These are phyloP conservation scores for Pandemis heparana DNA, from an alignment of 2,888 invertebrate genomes.

Conservation along the genomic window DNA sequence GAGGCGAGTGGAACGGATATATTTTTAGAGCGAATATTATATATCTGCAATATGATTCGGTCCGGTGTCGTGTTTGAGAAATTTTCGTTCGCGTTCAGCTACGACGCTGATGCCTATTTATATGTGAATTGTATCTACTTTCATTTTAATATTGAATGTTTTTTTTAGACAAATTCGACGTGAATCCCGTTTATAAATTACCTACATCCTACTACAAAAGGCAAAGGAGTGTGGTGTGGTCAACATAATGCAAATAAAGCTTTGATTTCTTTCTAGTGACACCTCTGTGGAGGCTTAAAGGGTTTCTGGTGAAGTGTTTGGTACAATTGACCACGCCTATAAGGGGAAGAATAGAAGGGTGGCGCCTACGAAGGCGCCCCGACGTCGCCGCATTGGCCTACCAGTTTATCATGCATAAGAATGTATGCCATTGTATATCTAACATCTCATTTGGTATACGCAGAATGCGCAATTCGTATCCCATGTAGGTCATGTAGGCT, in stretches of 20 bases:
- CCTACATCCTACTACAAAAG: not conserved
- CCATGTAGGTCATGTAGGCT: not conserved
- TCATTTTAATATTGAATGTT: not conserved
- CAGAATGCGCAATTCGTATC: slow-evolving; percentile 3
- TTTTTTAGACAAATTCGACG: not conserved
- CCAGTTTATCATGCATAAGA: slow-evolving; percentile 55
- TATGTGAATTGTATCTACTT: slow-evolving; percentile 12
- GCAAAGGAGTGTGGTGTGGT: not conserved
- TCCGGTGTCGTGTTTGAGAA: slow-evolving; percentile 31
- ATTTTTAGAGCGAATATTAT: slow-evolving; percentile 72
- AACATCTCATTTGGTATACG: slow-evolving; percentile 20
- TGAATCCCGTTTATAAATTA: not conserved
- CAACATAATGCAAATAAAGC: not conserved
- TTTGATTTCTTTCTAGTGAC: not conserved
- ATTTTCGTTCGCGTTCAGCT: slow-evolving; percentile 27
- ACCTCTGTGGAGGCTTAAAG: no score
- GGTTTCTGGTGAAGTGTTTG: not conserved
- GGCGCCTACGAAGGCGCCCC: slow-evolving; percentile 67
- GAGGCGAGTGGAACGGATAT: slow-evolving; percentile 61
- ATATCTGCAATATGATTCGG: slow-evolving; percentile 58
- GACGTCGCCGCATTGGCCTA: slow-evolving; percentile 59
- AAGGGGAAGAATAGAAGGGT: slow-evolving; percentile 59
- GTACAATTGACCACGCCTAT: slow-evolving; percentile 44
- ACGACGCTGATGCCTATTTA: slow-evolving; percentile 11
- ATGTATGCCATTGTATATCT: slow-evolving; percentile 43